phyloP scores from a whole-genome alignment of 2,888 invertebrate genomes.

The Tetragonisca angustula region DNA sequence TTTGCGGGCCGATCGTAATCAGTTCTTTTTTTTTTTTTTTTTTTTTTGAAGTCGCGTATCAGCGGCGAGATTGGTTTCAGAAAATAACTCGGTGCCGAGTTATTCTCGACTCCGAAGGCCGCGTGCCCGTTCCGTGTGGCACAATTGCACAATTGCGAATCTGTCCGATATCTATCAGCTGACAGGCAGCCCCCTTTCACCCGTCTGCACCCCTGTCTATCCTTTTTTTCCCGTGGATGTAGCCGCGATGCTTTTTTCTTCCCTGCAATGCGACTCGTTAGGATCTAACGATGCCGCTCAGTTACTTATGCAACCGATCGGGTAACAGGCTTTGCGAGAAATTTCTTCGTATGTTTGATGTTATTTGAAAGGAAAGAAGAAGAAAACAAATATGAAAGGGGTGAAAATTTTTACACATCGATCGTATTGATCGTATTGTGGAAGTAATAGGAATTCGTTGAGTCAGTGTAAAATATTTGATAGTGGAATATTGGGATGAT shows the following conservation, averaged over 20 bases:
- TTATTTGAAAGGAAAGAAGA: slow-evolving; percentile 37
- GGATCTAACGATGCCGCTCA: slow-evolving; percentile 61
- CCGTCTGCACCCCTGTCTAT: slow-evolving; percentile 14
- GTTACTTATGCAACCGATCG: slow-evolving; percentile 53
- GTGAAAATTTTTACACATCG: not conserved
- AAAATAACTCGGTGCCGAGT: slow-evolving; percentile 61
- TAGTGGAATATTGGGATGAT: not conserved
- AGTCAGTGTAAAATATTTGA: not conserved
- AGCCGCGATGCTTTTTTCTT: slow-evolving; percentile 13
- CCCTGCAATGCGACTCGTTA: slow-evolving; percentile 35
- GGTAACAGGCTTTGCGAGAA: slow-evolving; percentile 42
- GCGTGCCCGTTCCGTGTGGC: slow-evolving; percentile 64
- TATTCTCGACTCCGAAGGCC: slow-evolving; percentile 69
- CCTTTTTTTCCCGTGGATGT: slow-evolving; percentile 36
- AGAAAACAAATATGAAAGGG: slow-evolving; percentile 23
- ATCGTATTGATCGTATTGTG: not conserved
- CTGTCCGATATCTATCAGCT: slow-evolving; percentile 63
- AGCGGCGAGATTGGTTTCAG: slow-evolving; percentile 51
- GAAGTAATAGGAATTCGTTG: not conserved
- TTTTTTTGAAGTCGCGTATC: slow-evolving; percentile 14
- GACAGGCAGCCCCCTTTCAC: slow-evolving; percentile 24
- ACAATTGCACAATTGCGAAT: slow-evolving; percentile 61
- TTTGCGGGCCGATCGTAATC: slow-evolving; percentile 12
- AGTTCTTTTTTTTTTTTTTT: not conserved
- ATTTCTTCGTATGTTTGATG: slow-evolving; percentile 39